Evolutionary conservation across 2,113 vertebrate species (phyloP).

Genomic region (Chinchilla lanigera): DNA sequence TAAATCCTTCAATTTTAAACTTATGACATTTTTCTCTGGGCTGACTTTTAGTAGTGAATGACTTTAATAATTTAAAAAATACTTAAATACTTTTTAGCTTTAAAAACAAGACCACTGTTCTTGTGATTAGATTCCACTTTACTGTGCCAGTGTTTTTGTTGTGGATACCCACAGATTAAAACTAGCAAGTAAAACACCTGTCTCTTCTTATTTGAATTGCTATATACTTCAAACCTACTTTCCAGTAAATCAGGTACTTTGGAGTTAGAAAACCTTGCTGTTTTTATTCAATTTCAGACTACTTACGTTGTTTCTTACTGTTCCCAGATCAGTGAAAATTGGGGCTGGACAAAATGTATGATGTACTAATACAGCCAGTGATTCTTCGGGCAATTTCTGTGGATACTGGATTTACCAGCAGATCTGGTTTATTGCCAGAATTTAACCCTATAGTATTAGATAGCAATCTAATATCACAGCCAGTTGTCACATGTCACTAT

Average conservation of each 20-base stretch:
- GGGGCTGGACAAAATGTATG: constrained; percentile 8
- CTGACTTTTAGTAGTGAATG: constrained; percentile 37
- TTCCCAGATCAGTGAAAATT: constrained; percentile 38
- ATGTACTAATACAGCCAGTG: background rate
- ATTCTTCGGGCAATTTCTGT: constrained; percentile 31
- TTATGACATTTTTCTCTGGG: constrained; percentile 47
- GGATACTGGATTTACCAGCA: background rate
- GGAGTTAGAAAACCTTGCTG: constrained; percentile 19
- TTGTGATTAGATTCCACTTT: constrained; percentile 30
- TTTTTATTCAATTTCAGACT: constrained; percentile 46
- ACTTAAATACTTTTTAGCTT: background rate
- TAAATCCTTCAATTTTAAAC: constrained; percentile 51
- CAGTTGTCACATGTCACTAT: background rate
- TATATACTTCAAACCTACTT: background rate
- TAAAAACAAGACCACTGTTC: constrained; percentile 28
- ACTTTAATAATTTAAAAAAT: constrained; percentile 43
- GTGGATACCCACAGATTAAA: constrained; percentile 33
- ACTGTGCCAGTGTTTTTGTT: constrained; percentile 53
- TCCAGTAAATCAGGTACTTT: constrained; percentile 39
- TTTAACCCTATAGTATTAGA: background rate
- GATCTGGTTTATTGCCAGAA: background rate
- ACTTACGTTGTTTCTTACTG: constrained; percentile 10
- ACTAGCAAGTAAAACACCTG: background rate
- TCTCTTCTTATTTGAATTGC: constrained; percentile 55
- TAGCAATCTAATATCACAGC: background rate